A percentile compares a stretch with the other conserved stretches of the same genome.
Evolutionary conservation across 2,113 vertebrate genomes (phyloP).

Genomic region (Setophaga kirtlandii): DNA sequence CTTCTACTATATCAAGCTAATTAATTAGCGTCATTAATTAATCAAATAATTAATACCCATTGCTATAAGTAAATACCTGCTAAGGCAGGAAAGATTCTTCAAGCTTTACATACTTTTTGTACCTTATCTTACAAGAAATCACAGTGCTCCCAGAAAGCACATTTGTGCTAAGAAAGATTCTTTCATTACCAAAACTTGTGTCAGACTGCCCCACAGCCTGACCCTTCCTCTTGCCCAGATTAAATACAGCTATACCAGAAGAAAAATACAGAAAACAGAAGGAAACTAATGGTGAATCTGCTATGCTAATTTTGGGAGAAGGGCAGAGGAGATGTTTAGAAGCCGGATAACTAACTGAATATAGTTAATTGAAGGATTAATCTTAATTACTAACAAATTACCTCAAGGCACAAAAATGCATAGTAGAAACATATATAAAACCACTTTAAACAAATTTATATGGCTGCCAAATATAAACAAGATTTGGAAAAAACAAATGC

Average conservation of each 20-base stretch:
- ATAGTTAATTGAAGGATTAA: not conserved
- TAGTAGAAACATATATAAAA: not conserved
- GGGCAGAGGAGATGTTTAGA: not conserved
- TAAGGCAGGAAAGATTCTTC: not conserved
- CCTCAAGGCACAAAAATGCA: not conserved
- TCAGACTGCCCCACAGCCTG: not conserved
- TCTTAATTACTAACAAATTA: not conserved
- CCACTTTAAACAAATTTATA: not conserved
- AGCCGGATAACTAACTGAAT: not conserved
- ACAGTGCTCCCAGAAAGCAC: not conserved
- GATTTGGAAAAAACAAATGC: not conserved
- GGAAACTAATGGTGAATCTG: not conserved
- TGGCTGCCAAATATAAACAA: not conserved
- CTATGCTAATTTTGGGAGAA: not conserved
- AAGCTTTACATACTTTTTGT: not conserved
- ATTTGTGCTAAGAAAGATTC: not conserved
- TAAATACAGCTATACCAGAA: not conserved
- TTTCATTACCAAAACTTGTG: not conserved
- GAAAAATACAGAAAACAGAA: not conserved
- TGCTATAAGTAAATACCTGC: not conserved
- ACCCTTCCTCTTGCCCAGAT: not conserved
- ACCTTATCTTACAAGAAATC: not conserved
- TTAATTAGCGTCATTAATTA: not conserved
- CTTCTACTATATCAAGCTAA: not conserved
- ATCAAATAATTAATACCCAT: not conserved